phyloP scores from a whole-genome alignment of 2,888 invertebrate species.

The Dryobota labecula region DNA sequence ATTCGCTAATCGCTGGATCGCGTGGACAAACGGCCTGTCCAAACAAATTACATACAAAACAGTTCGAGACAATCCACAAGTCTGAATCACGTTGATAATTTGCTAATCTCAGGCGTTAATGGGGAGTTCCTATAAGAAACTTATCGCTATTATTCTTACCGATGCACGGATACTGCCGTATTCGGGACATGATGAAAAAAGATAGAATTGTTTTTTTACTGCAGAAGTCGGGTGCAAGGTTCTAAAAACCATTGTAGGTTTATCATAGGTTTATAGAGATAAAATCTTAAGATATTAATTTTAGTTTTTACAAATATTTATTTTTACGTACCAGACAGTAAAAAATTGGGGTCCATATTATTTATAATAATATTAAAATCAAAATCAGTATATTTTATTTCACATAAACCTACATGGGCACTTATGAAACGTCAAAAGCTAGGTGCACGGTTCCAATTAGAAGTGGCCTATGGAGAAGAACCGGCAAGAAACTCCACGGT shows the following conservation, averaged over 20 bases:
- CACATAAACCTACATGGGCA: too few relatives aligned
- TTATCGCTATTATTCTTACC: background rate
- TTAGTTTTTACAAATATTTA: too few relatives aligned
- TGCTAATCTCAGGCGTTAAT: background rate
- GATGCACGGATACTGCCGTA: background rate
- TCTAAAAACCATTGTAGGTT: background rate
- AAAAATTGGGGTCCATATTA: too few relatives aligned
- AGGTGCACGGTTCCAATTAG: too few relatives aligned
- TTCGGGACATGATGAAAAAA: background rate
- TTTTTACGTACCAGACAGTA: too few relatives aligned
- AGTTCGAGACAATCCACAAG: conserved; percentile 20
- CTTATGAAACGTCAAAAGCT: too few relatives aligned
- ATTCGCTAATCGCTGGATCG: conserved; percentile 39
- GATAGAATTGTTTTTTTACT: background rate
- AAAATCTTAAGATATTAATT: too few relatives aligned
- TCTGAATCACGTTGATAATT: conserved; percentile 32
- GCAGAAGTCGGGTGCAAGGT: background rate
- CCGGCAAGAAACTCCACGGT: too few relatives aligned
- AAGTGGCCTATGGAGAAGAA: too few relatives aligned
- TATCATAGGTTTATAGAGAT: background rate
- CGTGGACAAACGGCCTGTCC: conserved; percentile 39
- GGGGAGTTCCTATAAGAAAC: background rate
- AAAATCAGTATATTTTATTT: too few relatives aligned
- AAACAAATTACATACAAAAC: conserved; percentile 44
- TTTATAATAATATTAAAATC: too few relatives aligned